Evolutionary conservation across 2,888 invertebrate species (phyloP), one percentile per base, ranked within the genome.

Genomic region (Chrysodeixis includens): DNA sequence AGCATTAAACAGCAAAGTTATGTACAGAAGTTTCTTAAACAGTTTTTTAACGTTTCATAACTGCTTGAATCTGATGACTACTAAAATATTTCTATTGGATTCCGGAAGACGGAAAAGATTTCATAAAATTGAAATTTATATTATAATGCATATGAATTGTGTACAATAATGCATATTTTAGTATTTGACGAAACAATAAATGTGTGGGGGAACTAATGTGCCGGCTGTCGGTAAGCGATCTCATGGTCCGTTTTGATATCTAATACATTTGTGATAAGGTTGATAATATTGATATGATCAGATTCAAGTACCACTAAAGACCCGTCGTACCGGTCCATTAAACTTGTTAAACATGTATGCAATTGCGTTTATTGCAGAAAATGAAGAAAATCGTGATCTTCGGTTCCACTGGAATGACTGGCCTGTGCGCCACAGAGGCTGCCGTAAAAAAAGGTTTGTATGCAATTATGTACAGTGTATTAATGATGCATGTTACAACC

Each of bases 331-430:
- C 10, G 20, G 46, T 49, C 18, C 46, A 49, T 49, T 20, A 49
- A 20, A 49, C 46, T 49, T 2, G 18, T 49, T 20, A 10, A 18
- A 49, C 46, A 49, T 8, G n/a, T 30, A 22, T 46, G 8, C n/a
- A 35, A 49, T 12, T 16, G 14, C 22, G 6, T 22, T 51, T 22
- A 51, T 20, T 76, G 64, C 74, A 83, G 75, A 81, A 84, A 74
- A 97, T 97, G 97, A 96, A 97, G 89, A 97, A 96, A 90, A 95
- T 98, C 79, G 97, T 97, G 60, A 96, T 98, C 84, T 97, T 98
- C 86, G 98, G 98, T 68, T 96, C 97, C 14, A 98, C 98, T 78
- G 98, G 98, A 61, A 97, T 96, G 95, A 98, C 98, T 74, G 98
- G 98, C 40, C 93, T 97, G 65, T 97, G 97, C 89, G 97, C 97